A percentile compares a stretch with the other conserved stretches of the same genome.
Evolutionary conservation across 2,888 invertebrate species (phyloP).

Genomic region (Drosophila macrospina): DNA sequence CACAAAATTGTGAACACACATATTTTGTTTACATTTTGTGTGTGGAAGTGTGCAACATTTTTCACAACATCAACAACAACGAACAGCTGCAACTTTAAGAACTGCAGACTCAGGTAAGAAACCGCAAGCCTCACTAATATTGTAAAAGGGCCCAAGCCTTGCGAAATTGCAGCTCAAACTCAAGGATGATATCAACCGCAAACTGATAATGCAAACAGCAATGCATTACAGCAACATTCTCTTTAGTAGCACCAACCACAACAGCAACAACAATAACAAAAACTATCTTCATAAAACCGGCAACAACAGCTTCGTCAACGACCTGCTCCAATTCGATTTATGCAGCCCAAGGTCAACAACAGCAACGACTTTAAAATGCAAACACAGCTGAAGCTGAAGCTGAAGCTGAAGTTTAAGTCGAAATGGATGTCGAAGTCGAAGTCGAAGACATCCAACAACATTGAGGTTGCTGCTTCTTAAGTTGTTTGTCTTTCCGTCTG

Average conservation of each 20-base stretch:
- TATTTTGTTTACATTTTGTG: conserved; percentile 52
- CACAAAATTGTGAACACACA: conserved; percentile 6
- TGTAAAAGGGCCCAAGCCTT: conserved; percentile 47
- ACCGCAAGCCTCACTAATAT: conserved; percentile 41
- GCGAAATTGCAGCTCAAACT: conserved; percentile 42
- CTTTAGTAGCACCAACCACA: conserved; percentile 13
- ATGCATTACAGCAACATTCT: conserved; percentile 44
- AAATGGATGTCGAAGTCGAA: no score
- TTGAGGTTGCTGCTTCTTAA: conserved; percentile 17
- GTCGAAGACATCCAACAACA: conserved; percentile 24
- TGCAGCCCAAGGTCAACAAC: conserved; percentile 79
- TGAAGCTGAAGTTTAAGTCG: conserved; percentile 24
- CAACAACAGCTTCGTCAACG: conserved; percentile 62
- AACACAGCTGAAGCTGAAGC: conserved; percentile 55
- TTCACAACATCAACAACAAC: conserved; percentile 12
- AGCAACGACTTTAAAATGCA: conserved; percentile 73
- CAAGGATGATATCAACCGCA: conserved; percentile 65
- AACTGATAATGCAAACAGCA: conserved; percentile 45
- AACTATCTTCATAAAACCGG: conserved; percentile 8
- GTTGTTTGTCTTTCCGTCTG: conserved; percentile 10
- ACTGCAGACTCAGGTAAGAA: conserved; percentile 50
- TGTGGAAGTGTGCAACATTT: conserved; percentile 32
- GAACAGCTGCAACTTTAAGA: conserved; percentile 51
- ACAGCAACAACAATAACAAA: conserved; percentile 12
- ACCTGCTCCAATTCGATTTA: conserved; percentile 80